A percentile compares a stretch with the other conserved stretches of the same genome.
These are phyloP conservation scores for Adelosebastes latens DNA, from an alignment of 2,797 vertebrate genomes.

Conservation along the genomic window DNA sequence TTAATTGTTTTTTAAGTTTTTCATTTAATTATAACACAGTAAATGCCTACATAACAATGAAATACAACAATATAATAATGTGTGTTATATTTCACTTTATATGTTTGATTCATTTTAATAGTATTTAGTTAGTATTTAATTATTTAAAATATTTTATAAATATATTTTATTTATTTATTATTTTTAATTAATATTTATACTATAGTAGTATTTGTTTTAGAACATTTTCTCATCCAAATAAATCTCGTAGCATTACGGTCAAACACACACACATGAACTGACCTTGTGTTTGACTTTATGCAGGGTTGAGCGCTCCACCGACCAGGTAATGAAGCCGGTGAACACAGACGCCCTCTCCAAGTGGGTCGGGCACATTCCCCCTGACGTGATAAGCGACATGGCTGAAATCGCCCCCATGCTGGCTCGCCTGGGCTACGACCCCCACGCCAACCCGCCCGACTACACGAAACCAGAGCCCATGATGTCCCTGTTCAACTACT, in stretches of 20 bases:
- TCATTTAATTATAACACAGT: rapidly evolving
- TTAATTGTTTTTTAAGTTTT: neutral
- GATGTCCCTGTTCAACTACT: slow-evolving; percentile 82
- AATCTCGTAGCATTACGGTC: neutral
- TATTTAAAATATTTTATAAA: no score
- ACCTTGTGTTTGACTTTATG: slow-evolving; percentile 10
- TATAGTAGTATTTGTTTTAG: neutral
- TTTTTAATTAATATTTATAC: neutral
- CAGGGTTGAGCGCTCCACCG: slow-evolving; percentile 95
- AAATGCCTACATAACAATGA: neutral
- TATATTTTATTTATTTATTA: neutral
- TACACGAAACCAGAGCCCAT: slow-evolving; percentile 86
- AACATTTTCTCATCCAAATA: neutral
- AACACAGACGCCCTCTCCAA: slow-evolving; percentile 93
- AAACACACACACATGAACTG: neutral
- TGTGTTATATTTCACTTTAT: neutral
- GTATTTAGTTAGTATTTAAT: no score
- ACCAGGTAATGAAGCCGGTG: slow-evolving; percentile 97
- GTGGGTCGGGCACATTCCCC: slow-evolving; percentile 94
- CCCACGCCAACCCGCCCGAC: slow-evolving; percentile 92
- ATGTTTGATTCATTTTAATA: neutral
- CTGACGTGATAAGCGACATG: slow-evolving; percentile 93
- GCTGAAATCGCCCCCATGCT: slow-evolving; percentile 95
- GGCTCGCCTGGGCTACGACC: slow-evolving; percentile 92
- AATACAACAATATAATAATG: neutral